phyloP scores from a whole-genome alignment of 2,888 invertebrate species.

The Crossocerus cetratus region DNA sequence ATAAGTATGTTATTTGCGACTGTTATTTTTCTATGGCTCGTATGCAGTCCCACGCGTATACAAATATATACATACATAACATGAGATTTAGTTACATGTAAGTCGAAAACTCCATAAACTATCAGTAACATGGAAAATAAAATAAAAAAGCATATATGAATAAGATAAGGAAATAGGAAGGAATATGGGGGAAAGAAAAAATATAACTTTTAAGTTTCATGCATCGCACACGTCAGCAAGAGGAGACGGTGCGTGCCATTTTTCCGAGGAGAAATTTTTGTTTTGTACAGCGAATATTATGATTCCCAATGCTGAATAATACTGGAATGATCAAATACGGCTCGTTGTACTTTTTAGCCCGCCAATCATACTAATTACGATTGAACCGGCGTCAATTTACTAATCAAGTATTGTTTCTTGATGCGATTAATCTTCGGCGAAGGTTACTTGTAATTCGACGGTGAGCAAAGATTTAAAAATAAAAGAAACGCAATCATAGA shows the following conservation, averaged over 20 bases:
- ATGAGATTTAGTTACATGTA: slow-evolving; percentile 64
- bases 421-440: slow-evolving; percentile 9
- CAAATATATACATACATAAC: slow-evolving; percentile 62
- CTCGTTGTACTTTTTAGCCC: slow-evolving; percentile 47
- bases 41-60: slow-evolving; percentile 64
- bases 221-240: slow-evolving; percentile 52
- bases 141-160: slow-evolving; percentile 45
- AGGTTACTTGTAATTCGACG: slow-evolving; percentile 33
- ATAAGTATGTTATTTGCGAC: slow-evolving; percentile 71
- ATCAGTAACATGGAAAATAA: slow-evolving; percentile 58
- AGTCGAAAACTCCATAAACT: slow-evolving; percentile 57
- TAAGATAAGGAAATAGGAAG: slow-evolving; percentile 47
- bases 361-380: slow-evolving; percentile 27
- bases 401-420: slow-evolving; percentile 12
- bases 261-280: slow-evolving; percentile 72
- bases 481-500: slow-evolving; percentile 27
- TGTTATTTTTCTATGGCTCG: slow-evolving; percentile 76
- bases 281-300: slow-evolving; percentile 76
- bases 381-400: slow-evolving; percentile 33
- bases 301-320: slow-evolving; percentile 73
- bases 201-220: slow-evolving; percentile 65
- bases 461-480: slow-evolving; percentile 25
- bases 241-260: slow-evolving; percentile 61
- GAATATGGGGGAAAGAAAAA: slow-evolving; percentile 39
- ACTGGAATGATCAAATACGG: slow-evolving; percentile 67